Conservation (phyloP, 1,140 invertebrate species). For the Temnothorax curvispinosus region DNA sequence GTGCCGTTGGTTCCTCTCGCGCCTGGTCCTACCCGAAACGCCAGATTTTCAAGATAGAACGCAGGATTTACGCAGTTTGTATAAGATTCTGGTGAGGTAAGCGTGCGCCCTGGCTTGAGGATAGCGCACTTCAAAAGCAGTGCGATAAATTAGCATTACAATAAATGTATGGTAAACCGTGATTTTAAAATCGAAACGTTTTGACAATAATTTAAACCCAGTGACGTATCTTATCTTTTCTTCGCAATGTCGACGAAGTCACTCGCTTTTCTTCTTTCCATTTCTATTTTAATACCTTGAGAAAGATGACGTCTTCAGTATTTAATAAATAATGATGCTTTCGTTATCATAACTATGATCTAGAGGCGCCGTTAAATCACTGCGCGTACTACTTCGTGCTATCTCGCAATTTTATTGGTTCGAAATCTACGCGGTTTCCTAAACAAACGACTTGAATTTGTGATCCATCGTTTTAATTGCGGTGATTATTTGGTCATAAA, state of each 20-base stretch:
- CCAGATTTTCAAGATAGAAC: not conserved
- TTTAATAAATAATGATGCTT: not conserved
- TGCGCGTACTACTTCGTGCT: not conserved
- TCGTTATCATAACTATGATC: not conserved
- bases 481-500: constrained; percentile 48
- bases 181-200: not conserved
- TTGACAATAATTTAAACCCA: not conserved
- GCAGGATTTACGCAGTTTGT: not conserved
- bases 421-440: not conserved
- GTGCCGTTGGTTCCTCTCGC: constrained; percentile 14
- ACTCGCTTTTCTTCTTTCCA: not conserved
- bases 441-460: constrained; percentile 19
- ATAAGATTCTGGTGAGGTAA: not conserved
- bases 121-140: not conserved
- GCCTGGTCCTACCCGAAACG: not conserved
- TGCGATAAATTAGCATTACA: not conserved
- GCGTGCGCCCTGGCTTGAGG: not conserved
- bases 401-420: not conserved
- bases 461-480: constrained; percentile 46
- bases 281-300: not conserved
- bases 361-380: not conserved
- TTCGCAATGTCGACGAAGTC: not conserved
- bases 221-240: not conserved
- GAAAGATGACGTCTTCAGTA: not conserved
- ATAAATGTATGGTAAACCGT: not conserved